Base-by-base conservation (phyloP, 2,113 vertebrate species). In the Egretta garzetta region DNA sequence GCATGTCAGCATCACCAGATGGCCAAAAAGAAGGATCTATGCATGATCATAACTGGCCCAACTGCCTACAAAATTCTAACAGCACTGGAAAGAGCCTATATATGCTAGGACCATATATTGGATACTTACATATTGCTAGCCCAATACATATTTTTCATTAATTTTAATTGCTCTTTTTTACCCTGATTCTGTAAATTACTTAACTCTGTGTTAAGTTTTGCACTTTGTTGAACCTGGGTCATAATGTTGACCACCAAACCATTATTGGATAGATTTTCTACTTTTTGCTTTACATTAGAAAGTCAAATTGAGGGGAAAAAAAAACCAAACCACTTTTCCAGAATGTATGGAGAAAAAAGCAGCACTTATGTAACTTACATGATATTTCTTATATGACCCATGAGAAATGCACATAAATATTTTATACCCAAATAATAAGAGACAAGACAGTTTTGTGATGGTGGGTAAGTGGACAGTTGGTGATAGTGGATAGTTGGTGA, bases 21-120 rank as follows among this genome's bases (percentile, higher is more conserved):
- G 35, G 41, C 6, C 59, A 77, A 62, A 71, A 62, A 28, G 23
- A 71, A 81, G n/a, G 21, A 49, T 53, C 33, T 11, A 24, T 4
- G 10, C 0, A 0, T 4, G 28, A 17, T 7, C 0, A 0, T 32
- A 92, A 67, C 8, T 2, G 6, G 35, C 90, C 4, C 26, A 74
- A 30, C 5, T 3, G 7, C 32, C 37, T 52, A 52, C 52, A n/a
- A 76, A 86, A 68, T 68, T 47, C 35, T 26, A 37, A 49, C 10
- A 50, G 16, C 26, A 24, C 32, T 43, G 2, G 1, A 63, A 86
- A 59, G 10, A 62, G 9, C 28, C 21, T n/a, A 14, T 32, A n/a
- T n/a, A n/a, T n/a, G n/a, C n/a, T n/a, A n/a, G n/a, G 32, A 17
- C 18, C 45, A 53, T 30, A 9, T 49, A 22, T 32, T 30, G 17